Base-by-base conservation (phyloP, 2,113 vertebrate species). In the Erpornis zantholeuca region DNA sequence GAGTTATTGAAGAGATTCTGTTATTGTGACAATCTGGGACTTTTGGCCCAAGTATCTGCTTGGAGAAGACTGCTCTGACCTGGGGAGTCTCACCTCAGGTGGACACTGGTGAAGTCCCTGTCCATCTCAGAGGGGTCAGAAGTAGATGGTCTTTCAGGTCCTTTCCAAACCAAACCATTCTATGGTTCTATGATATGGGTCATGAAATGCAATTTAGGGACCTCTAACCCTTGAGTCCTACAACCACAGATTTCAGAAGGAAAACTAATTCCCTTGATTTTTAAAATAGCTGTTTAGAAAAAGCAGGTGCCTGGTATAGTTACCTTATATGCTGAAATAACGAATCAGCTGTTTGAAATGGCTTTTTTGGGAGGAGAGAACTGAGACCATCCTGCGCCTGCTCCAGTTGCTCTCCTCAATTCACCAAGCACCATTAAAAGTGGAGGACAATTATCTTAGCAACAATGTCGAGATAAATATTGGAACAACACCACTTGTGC, bases 401-500 rank as follows among this genome's bases (percentile, higher is more conserved):
- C 38, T 56, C 10, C 10, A 12, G 40, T 10, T n/a, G 12, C 7
- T 28, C 29, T 38, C 38, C 61, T 33, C 40, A 36, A 29, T 12
- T 23, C 66, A 29, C 40, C 19, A 11, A 7, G 27, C 18, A 44
- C 29, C 6, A 7, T 5, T 22, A 31, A 56, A 59, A 57, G 25
- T 16, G 28, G 19, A 60, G 27, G 13, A 64, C 22, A 14, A 18
- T 33, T 12, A 6, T 7, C 45, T 22, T 27, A 33, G 31, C 21
- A 61, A 11, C 6, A 9, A 3, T 40, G n/a, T 10, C 0, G 0
- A 3, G 1, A 12, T 6, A 45, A 45, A 25, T 14, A 38, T 1
- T 10, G 1, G 13, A 16, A 6, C 22, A 15, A 2, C 7, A 8
- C 5, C 2, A 0, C 75, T 40, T 35, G 18, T 35, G 27, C 29